These are phyloP conservation scores for Neofelis nebulosa DNA, from an alignment of 2,113 vertebrate species.

Conservation along the genomic window DNA sequence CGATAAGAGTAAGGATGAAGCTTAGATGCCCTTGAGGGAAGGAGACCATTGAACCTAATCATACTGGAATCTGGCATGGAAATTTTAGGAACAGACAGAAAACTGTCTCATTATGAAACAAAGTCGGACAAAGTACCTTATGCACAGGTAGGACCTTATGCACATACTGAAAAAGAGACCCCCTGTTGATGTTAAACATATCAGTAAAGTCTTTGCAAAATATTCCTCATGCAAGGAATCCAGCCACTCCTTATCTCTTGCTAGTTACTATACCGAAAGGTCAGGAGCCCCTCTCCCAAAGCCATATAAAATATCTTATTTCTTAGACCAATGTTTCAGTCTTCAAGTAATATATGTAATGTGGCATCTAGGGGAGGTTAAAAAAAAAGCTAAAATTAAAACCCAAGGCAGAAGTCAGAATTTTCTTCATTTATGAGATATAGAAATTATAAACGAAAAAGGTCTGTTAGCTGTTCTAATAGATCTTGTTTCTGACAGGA, in stretches of 20 bases:
- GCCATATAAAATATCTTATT: neutral
- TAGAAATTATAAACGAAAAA: conserved; percentile 22
- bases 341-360: neutral
- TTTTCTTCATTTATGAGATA: conserved; percentile 22
- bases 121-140: neutral
- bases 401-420: neutral
- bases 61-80: neutral
- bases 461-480: neutral
- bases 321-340: neutral
- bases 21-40: neutral
- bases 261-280: neutral
- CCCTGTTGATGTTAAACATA: neutral
- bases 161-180: neutral
- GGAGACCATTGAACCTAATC: neutral
- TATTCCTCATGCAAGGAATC: neutral
- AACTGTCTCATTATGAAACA: neutral
- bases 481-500: conserved; percentile 6
- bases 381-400: neutral
- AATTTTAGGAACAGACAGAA: neutral
- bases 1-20: neutral
- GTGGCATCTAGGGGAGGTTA: neutral
- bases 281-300: neutral
- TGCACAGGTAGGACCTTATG: rapidly evolving
- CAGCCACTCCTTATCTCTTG: neutral
- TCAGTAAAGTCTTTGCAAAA: neutral